Conservation (phyloP, 1,140 invertebrate genomes). For the Paramacrobiotus metropolitanus region DNA sequence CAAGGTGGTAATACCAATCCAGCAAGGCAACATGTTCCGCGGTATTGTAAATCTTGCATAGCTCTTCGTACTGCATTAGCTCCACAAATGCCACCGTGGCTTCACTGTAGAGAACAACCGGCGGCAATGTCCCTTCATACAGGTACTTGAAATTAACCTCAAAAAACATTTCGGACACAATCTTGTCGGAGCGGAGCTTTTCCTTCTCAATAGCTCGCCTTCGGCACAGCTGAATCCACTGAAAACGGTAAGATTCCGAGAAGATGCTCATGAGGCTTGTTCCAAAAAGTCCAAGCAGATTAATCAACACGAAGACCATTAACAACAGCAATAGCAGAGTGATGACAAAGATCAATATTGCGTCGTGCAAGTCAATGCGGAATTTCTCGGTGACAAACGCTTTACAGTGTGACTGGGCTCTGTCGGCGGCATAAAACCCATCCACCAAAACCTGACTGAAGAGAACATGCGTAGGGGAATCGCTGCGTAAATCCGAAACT, state of each 20-base stretch:
- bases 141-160: neutral
- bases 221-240: neutral
- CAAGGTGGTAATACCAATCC: neutral
- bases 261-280: neutral
- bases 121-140: neutral
- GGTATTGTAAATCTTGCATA: conserved; percentile 1
- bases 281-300: neutral
- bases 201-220: neutral
- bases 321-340: too few relatives aligned
- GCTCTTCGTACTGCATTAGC: conserved; percentile 1
- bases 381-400: too few relatives aligned
- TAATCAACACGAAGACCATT: neutral
- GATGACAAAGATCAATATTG: neutral
- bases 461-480: too few relatives aligned
- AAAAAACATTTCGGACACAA: neutral
- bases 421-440: too few relatives aligned
- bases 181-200: neutral
- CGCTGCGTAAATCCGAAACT: too few relatives aligned
- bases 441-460: too few relatives aligned
- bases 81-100: neutral
- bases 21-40: neutral
- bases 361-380: neutral
- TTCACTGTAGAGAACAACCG: neutral
- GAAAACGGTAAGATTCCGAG: conserved; percentile 1
- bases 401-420: too few relatives aligned